Evolutionary conservation across 2,888 invertebrate species (phyloP).

Genomic region (Epinotia bilunana): DNA sequence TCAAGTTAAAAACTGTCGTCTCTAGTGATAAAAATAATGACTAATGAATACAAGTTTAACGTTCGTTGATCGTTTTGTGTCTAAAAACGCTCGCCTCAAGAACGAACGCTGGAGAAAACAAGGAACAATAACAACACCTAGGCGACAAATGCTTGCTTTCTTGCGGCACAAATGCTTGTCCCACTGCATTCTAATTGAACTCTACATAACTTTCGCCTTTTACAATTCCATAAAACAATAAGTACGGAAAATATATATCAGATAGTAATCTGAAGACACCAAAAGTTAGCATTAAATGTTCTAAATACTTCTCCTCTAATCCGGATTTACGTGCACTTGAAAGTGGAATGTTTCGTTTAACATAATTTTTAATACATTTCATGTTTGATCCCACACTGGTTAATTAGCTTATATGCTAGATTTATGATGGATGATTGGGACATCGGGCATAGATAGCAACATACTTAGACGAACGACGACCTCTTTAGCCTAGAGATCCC

Average conservation of each 20-base stretch:
- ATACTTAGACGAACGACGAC: background rate
- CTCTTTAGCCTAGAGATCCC: no score
- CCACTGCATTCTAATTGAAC: conserved; percentile 22
- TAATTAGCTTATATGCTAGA: conserved; percentile 1
- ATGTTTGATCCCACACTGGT: background rate
- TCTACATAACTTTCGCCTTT: conserved; percentile 36
- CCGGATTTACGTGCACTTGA: background rate
- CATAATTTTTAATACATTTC: background rate
- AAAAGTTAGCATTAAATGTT: no score
- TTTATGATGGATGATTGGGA: background rate
- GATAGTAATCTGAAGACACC: no score
- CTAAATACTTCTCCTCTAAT: no score
- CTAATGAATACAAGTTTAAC: background rate
- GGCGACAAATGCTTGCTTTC: conserved; percentile 35
- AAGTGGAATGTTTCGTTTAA: background rate
- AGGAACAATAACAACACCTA: conserved; percentile 30
- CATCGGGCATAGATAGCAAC: conserved; percentile 5
- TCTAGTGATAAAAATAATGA: background rate
- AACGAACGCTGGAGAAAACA: conserved; percentile 23
- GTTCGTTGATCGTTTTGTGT: no score
- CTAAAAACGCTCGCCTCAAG: background rate
- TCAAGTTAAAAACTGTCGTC: background rate
- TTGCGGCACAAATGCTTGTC: conserved; percentile 25
- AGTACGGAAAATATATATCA: no score
- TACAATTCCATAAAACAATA: conserved; percentile 15